A percentile compares a stretch with the other conserved stretches of the same genome.
These are phyloP conservation scores for Drosophila cognata DNA, from an alignment of 2,888 invertebrate genomes.

Conservation along the genomic window DNA sequence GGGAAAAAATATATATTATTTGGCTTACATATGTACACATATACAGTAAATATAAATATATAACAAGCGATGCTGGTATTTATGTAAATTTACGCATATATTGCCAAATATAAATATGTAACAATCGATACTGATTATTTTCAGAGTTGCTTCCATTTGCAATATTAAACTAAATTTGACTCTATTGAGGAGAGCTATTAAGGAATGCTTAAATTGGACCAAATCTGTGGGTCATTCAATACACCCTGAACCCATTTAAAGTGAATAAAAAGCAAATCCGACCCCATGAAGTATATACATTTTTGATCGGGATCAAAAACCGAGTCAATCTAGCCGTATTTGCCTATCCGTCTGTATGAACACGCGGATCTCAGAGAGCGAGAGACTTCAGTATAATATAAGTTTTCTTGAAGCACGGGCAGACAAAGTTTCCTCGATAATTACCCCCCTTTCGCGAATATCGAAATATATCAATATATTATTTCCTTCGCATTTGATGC, in stretches of 20 bases:
- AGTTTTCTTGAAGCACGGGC: neutral
- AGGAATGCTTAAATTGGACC: neutral
- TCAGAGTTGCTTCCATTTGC: neutral
- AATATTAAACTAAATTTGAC: neutral
- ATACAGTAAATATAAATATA: neutral
- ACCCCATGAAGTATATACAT: too few relatives aligned
- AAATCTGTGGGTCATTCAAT: neutral
- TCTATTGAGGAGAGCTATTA: neutral
- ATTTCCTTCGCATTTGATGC: neutral
- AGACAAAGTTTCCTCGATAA: neutral
- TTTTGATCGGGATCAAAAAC: too few relatives aligned
- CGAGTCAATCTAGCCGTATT: too few relatives aligned
- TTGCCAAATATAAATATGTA: neutral
- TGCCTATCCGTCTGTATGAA: neutral
- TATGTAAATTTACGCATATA: neutral
- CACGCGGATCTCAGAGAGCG: neutral
- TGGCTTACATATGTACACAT: neutral
- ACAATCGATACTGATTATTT: neutral
- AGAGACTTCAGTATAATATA: neutral
- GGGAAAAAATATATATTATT: neutral
- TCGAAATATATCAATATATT: neutral
- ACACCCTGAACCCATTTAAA: too few relatives aligned
- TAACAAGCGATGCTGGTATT: neutral
- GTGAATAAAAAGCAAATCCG: too few relatives aligned
- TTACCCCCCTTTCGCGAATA: neutral